Percentiles rank a stretch among this genome's conserved stretches.
phyloP scores from a whole-genome alignment of 1,140 invertebrate species.

The Manduca sexta region DNA sequence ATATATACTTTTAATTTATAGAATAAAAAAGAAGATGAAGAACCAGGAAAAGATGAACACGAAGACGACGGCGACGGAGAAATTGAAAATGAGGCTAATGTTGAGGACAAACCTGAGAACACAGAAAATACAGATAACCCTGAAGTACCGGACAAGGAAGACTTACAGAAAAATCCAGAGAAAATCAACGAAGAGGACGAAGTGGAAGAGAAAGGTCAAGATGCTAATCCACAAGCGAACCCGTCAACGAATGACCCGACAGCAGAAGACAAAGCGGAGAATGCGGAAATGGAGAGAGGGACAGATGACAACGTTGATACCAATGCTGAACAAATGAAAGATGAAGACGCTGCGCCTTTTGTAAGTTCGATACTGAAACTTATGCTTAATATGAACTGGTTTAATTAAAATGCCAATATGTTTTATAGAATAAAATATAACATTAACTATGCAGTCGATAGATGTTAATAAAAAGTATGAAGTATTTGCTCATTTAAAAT shows the following conservation, averaged over 20 bases:
- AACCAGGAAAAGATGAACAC: constrained; percentile 7
- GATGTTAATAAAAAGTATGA: too few species aligned
- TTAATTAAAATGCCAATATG: too few species aligned
- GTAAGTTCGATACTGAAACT: too few species aligned
- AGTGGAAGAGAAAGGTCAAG: constrained; percentile 81
- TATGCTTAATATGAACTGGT: too few species aligned
- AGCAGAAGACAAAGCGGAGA: constrained; percentile 65
- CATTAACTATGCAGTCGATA: too few species aligned
- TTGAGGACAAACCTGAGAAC: constrained; percentile 11
- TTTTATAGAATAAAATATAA: too few species aligned
- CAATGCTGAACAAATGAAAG: constrained; percentile 73
- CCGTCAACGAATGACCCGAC: constrained; percentile 75
- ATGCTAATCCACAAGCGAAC: constrained; percentile 73
- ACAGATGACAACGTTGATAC: constrained; percentile 73
- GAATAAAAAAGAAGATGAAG: not conserved
- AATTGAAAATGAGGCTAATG: not conserved
- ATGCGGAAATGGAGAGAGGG: constrained; percentile 58
- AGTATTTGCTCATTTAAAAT: not conserved
- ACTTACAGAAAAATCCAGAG: constrained; percentile 60
- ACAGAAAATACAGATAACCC: constrained; percentile 27
- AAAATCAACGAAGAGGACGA: constrained; percentile 72
- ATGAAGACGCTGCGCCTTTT: constrained; percentile 75
- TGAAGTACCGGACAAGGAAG: constrained; percentile 33
- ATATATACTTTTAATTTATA: not conserved
- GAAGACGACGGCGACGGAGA: not conserved